Conservation (phyloP, 2,113 vertebrate species). For the Hippocampus mohnikei region DNA sequence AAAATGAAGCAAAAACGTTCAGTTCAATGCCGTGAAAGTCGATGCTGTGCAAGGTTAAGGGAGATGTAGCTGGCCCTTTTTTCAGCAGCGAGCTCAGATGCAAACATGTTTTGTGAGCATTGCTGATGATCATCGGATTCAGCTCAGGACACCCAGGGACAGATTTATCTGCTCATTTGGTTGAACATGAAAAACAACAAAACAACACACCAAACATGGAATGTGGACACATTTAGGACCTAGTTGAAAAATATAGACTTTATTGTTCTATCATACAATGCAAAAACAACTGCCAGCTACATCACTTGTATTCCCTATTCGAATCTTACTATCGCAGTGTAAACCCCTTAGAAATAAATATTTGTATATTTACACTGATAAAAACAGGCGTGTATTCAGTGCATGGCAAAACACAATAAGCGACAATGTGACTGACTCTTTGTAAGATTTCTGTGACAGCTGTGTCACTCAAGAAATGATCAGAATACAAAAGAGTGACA, state of each 20-base stretch:
- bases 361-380: slow-evolving; percentile 66
- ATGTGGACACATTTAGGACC: slow-evolving; percentile 50
- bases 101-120: slow-evolving; percentile 62
- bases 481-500: slow-evolving; percentile 28
- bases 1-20: slow-evolving; percentile 59
- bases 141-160: slow-evolving; percentile 64
- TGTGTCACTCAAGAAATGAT: slow-evolving; percentile 39
- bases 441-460: slow-evolving; percentile 27
- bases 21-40: slow-evolving; percentile 45
- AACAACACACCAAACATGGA: slow-evolving; percentile 41
- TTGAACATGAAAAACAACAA: slow-evolving; percentile 55
- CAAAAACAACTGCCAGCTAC: slow-evolving; percentile 64
- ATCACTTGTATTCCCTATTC: slow-evolving; percentile 55
- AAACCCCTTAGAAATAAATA: slow-evolving; percentile 75
- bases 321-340: slow-evolving; percentile 56
- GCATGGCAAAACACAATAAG: slow-evolving; percentile 67
- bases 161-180: slow-evolving; percentile 62
- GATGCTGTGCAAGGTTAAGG: slow-evolving; percentile 56
- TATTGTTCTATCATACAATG: slow-evolving; percentile 75
- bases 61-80: slow-evolving; percentile 46
- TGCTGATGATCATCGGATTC: slow-evolving; percentile 68
- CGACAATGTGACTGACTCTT: slow-evolving; percentile 20
- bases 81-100: slow-evolving; percentile 55
- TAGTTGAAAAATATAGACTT: slow-evolving; percentile 80
- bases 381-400: slow-evolving; percentile 70